Evolutionary conservation across 2,113 vertebrate genomes (phyloP), one percentile per base, ranked within the genome.

Genomic region (Hystrix brachyura): DNA sequence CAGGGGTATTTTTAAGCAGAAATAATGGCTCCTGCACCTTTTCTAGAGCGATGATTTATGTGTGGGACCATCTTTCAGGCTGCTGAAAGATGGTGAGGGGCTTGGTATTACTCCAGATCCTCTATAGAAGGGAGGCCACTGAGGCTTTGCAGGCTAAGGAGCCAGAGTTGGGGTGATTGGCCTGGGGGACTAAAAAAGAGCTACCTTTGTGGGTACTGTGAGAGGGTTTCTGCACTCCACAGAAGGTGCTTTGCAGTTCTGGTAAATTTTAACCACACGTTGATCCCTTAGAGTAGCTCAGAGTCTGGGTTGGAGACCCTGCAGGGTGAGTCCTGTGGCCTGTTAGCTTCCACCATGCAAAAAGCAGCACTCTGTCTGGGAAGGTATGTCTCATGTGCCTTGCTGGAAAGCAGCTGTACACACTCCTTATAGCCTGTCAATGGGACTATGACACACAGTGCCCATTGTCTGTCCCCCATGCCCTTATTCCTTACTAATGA

Each of bases 11-110:
- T 91, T 38, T 67, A 25, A 89, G 72, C 89, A 94, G 89, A 94
- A 88, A 18, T 69, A 69, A 69, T 69, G 65, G 72, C 51, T 53
- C 1, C 55, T 13, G n/a, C 18, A 60, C 71, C 69, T 69, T 76
- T 55, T 86, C 67, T 62, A 69, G 65, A 94, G n/a, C 18, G n/a
- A 1, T 32, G 43, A 95, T 85, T 94, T 95, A 94, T 87, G 93
- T 62, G 86, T 59, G 72, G 96, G 94, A 71, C 60, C 5, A 17
- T 91, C 32, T 60, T 60, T 8, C 92, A 87, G 65, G 85, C 78
- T 59, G 48, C 67, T 69, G 85, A 59, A 81, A 11, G 74, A 38
- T 21, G 67, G 60, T 19, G 62, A 51, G 81, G 84, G 93, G 78
- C 34, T 65, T 38, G 10, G 94, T 67, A n/a, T 53, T 53, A 57